phyloP scores from a whole-genome alignment of 1,140 invertebrate species.

The Oryzaephilus surinamensis region DNA sequence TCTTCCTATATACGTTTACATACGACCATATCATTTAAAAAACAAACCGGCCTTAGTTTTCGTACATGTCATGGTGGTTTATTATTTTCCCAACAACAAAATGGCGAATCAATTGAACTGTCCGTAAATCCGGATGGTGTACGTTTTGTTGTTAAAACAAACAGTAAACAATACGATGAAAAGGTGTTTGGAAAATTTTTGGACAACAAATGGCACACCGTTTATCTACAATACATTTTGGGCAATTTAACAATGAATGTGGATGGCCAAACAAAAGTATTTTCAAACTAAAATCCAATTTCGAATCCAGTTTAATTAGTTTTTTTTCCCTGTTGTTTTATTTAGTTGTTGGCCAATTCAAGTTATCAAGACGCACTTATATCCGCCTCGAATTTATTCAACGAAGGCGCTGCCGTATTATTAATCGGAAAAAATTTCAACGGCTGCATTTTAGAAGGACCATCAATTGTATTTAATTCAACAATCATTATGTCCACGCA shows the following conservation, averaged over 20 bases:
- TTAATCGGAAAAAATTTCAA: conserved; percentile 69
- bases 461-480: conserved; percentile 64
- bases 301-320: too few species aligned
- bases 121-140: conserved; percentile 56
- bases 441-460: conserved; percentile 75
- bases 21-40: conserved; percentile 58
- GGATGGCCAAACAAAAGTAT: conserved; percentile 39
- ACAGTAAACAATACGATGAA: conserved; percentile 48
- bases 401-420: conserved; percentile 44
- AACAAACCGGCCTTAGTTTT: conserved; percentile 69
- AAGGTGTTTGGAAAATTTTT: conserved; percentile 53
- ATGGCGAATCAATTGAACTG: conserved; percentile 54
- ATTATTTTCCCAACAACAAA: conserved; percentile 59
- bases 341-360: conserved; percentile 63
- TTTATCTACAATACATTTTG: conserved; percentile 53
- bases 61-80: conserved; percentile 64
- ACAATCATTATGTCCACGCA: conserved; percentile 44
- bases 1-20: conserved; percentile 58
- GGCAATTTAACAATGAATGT: conserved; percentile 54
- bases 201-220: conserved; percentile 72
- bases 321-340: background rate
- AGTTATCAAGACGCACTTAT: conserved; percentile 66
- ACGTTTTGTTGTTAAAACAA: conserved; percentile 47
- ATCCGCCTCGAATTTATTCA: conserved; percentile 52
- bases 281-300: conserved; percentile 1